Evolutionary conservation across 2,797 vertebrate genomes (phyloP).

Genomic region (Hydrophis major): DNA sequence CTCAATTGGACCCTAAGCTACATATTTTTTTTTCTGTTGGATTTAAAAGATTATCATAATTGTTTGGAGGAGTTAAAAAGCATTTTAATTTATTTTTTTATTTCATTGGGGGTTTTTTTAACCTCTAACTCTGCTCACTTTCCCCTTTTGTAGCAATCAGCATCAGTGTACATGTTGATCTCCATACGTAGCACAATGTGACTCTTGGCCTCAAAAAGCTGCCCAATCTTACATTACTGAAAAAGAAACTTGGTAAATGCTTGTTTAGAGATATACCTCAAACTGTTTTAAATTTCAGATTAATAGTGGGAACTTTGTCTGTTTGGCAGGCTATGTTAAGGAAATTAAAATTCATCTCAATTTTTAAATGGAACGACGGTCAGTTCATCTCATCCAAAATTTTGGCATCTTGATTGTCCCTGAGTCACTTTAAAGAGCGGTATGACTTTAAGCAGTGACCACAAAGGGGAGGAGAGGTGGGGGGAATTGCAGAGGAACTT

Average conservation of each 20-base stretch:
- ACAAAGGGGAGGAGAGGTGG: constrained; percentile 40
- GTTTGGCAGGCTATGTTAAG: background rate
- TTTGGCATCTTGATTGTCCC: constrained; percentile 15
- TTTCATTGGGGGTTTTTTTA: background rate
- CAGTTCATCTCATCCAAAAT: background rate
- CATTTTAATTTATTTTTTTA: background rate
- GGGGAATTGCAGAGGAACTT: constrained; percentile 63
- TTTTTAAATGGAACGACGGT: background rate
- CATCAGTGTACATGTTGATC: background rate
- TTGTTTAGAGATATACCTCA: background rate
- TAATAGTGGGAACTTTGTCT: background rate
- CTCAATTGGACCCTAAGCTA: background rate
- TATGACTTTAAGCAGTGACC: constrained; percentile 54
- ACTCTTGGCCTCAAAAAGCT: background rate
- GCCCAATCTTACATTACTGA: background rate
- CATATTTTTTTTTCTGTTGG: background rate
- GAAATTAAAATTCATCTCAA: background rate
- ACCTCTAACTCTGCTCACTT: background rate
- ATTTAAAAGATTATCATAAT: background rate
- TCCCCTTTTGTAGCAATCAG: background rate
- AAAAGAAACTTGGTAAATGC: background rate
- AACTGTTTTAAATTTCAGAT: background rate
- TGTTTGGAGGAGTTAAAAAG: background rate
- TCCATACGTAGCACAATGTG: background rate
- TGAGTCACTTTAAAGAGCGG: constrained; percentile 27